Evolutionary conservation across 2,113 vertebrate species (phyloP).

Genomic region (Calonectris borealis): DNA sequence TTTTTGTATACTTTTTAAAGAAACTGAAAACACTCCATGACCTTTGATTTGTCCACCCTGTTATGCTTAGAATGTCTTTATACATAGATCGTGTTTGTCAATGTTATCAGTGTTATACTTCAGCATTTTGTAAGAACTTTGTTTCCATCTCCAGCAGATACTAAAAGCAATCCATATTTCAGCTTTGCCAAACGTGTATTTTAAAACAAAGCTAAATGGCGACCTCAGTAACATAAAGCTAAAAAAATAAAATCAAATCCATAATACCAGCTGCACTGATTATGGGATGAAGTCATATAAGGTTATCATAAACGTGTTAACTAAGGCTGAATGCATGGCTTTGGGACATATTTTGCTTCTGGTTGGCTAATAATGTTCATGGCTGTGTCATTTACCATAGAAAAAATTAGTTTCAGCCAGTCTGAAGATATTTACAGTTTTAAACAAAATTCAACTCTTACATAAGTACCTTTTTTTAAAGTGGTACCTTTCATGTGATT

Average conservation of each 20-base stretch:
- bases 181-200: neutral
- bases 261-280: neutral
- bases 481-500: rapidly evolving
- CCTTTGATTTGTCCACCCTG: neutral
- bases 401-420: neutral
- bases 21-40: neutral
- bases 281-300: neutral
- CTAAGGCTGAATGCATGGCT: neutral
- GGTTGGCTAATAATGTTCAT: neutral
- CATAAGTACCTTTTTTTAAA: too few relatives aligned
- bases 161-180: neutral
- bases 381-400: neutral
- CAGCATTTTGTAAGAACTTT: neutral
- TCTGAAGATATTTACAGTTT: neutral
- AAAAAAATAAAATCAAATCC: neutral
- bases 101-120: neutral
- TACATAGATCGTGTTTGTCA: neutral
- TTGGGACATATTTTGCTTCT: neutral
- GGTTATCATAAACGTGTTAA: neutral
- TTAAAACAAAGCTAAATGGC: neutral
- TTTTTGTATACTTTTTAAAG: neutral
- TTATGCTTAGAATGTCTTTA: neutral
- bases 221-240: rapidly evolving
- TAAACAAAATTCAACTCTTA: neutral
- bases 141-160: neutral